These are phyloP conservation scores for Drosophila bipectinata DNA, from an alignment of 1,140 invertebrate genomes.

Conservation along the genomic window DNA sequence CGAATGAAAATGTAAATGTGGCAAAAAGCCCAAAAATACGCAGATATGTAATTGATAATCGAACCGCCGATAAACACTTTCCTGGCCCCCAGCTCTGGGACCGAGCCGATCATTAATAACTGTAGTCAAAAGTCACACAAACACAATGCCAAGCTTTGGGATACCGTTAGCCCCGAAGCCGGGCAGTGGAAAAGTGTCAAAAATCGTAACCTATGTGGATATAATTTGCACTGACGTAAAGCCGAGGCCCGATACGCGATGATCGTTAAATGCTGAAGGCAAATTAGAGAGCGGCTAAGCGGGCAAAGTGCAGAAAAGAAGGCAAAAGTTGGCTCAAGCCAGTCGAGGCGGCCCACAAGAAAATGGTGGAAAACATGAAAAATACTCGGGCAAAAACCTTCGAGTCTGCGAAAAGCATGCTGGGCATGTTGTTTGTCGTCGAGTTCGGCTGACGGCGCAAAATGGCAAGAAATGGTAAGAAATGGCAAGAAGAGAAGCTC, in stretches of 20 bases:
- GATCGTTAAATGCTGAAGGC: conserved; percentile 54
- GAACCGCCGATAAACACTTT: conserved; percentile 53
- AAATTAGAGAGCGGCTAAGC: conserved; percentile 66
- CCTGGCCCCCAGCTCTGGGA: conserved; percentile 49
- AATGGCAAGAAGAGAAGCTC: conserved; percentile 46
- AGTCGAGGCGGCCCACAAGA: conserved; percentile 7
- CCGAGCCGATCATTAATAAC: conserved; percentile 44
- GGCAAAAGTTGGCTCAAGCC: conserved; percentile 34
- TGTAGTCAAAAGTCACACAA: conserved; percentile 31
- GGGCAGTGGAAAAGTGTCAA: conserved; percentile 55
- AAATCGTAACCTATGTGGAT: conserved; percentile 40
- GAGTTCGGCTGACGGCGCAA: conserved; percentile 56
- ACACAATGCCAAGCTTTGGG: conserved; percentile 19
- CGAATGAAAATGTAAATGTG: conserved; percentile 4
- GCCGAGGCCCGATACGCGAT: conserved; percentile 41
- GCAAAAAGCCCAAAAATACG: conserved; percentile 18
- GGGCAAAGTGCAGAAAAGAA: conserved; percentile 49
- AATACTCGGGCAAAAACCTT: conserved; percentile 36
- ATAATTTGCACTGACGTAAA: conserved; percentile 48
- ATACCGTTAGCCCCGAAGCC: conserved; percentile 30
- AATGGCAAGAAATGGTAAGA: conserved; percentile 46
- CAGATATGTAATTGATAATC: conserved; percentile 68
- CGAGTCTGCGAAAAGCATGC: conserved; percentile 48
- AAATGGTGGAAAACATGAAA: conserved; percentile 12
- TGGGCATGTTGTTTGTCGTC: conserved; percentile 38